Conservation (phyloP, 2,797 vertebrate genomes). For the Malacoraja senta region DNA sequence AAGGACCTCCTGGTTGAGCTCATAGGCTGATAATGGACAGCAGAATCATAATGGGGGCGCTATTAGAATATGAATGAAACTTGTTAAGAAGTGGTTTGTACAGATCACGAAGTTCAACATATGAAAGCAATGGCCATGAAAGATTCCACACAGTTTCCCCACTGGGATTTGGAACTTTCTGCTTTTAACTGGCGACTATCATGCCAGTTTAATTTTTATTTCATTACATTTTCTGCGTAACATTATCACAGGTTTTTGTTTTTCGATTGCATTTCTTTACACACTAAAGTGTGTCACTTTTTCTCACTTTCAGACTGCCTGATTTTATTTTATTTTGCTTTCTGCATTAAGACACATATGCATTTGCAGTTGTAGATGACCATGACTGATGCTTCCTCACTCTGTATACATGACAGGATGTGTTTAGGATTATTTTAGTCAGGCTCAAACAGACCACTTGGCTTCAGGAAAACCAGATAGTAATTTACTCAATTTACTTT, state of each 20-base stretch:
- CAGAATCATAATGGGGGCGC: background rate
- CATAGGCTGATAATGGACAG: background rate
- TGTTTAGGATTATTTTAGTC: too few relatives aligned
- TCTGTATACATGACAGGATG: background rate
- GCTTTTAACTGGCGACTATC: background rate
- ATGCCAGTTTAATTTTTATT: background rate
- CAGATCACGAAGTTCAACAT: background rate
- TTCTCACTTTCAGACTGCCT: background rate
- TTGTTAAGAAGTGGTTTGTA: background rate
- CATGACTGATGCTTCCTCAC: background rate
- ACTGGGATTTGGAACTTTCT: background rate
- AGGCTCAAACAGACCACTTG: background rate
- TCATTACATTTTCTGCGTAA: background rate
- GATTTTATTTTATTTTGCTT: background rate
- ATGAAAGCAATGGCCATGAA: background rate
- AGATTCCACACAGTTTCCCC: background rate
- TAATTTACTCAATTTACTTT: too few relatives aligned
- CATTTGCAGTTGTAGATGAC: background rate
- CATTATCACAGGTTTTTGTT: background rate
- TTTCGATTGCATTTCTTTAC: background rate
- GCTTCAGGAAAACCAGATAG: too few relatives aligned
- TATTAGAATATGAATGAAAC: background rate
- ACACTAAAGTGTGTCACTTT: background rate
- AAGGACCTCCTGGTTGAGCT: background rate
- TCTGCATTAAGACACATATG: background rate